Base-by-base conservation (phyloP, 2,113 vertebrate species). In the Cololabis saira region DNA sequence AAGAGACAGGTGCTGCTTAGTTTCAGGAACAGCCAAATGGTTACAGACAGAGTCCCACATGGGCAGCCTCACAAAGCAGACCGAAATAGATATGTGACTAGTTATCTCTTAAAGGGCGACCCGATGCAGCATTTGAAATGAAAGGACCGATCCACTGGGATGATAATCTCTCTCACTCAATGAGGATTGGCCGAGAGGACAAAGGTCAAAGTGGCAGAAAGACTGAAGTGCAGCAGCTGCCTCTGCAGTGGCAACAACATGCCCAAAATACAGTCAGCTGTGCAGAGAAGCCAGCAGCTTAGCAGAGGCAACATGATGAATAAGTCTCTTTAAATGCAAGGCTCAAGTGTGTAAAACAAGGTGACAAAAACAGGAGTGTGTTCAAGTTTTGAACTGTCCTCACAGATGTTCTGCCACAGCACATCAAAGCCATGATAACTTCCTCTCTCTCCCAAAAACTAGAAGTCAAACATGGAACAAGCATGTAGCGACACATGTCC, bases 221-320 rank as follows among this genome's bases (percentile, higher is more conserved):
- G 56, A 41, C 53, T 64, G 50, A 61, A 61, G 49, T 63, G 54
- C 65, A 50, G 61, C 82, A 85, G 82, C 71, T 80, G 75, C 62
- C 30, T 65, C 61, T 59, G 49, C 74, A 33, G 79, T 78, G 82
- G 80, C 80, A 82, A 45, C 57, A 58, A 30, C 56, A 64, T 15
- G 71, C 67, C 80, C 77, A 80, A 86, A 88, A 91, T 83, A 83
- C 82, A 75, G 71, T 42, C 30, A 37, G 71, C 53, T 67, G 57
- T 61, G 33, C 12, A 33, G 33, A 42, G 82, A 69, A 80, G 71
- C 74, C 72, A 40, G 57, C 40, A 61, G 84, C 75, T 88, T 83
- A 76, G 63, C 68, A 61, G 62, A 73, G 37, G 63, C 14, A 50
- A 19, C 4, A 56, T 27, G 66, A 62, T 87, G 72, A 86, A 71